Conservation (phyloP, 2,113 vertebrate genomes). For the Psittacula cyanocephala region DNA sequence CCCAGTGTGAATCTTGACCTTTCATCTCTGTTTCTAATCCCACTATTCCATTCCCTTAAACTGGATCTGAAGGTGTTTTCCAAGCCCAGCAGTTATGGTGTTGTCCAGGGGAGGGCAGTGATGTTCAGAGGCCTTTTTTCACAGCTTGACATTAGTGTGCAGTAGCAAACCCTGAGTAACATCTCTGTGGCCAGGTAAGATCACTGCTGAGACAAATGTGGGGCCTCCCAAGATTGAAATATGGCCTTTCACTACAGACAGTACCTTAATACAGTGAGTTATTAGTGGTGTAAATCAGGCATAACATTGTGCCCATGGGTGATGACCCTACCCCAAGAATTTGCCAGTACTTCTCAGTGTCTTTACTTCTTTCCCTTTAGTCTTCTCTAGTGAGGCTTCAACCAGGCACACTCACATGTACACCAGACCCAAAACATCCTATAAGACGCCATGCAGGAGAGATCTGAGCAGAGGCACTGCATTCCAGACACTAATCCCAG, state of each 20-base stretch:
- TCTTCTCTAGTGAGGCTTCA: not conserved
- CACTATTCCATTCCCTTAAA: not conserved
- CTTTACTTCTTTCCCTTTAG: not conserved
- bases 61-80: not conserved
- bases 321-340: not conserved
- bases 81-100: not conserved
- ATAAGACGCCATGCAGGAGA: not conserved
- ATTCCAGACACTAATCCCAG: not conserved
- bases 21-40: not conserved
- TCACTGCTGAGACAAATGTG: not conserved
- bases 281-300: not conserved
- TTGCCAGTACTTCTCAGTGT: not conserved
- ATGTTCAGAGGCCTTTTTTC: not conserved
- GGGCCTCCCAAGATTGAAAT: not conserved
- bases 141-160: fast-evolving
- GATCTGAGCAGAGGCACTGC: not conserved
- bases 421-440: not conserved
- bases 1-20: not conserved
- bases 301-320: not conserved
- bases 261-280: not conserved
- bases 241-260: not conserved
- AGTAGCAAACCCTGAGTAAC: not conserved
- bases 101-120: not conserved
- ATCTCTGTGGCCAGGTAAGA: not conserved
- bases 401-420: not conserved